phyloP scores from a whole-genome alignment of 1,140 invertebrate species.

The Ips nitidus region DNA sequence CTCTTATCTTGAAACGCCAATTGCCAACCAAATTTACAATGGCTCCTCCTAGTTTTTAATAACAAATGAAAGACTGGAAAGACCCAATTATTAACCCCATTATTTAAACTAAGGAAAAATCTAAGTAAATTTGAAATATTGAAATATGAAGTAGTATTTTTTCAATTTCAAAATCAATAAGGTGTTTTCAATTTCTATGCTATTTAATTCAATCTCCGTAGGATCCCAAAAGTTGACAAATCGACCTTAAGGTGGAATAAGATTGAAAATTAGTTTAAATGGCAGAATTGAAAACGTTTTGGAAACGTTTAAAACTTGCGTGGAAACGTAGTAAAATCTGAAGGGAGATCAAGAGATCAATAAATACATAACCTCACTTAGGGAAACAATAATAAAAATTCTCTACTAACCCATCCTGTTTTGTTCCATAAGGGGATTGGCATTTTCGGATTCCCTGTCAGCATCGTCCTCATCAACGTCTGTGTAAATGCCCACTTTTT shows the following conservation, averaged over 20 bases:
- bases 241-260: not conserved
- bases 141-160: too few relatives aligned
- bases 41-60: too few relatives aligned
- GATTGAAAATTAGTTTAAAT: not conserved
- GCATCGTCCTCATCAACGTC: conserved; percentile 33
- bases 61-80: too few relatives aligned
- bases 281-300: not conserved
- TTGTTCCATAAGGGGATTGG: conserved; percentile 34
- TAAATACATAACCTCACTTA: conserved; percentile 16
- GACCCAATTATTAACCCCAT: too few relatives aligned
- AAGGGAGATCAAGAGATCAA: conserved; percentile 1
- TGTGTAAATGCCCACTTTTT: conserved; percentile 35
- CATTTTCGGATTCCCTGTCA: conserved; percentile 25
- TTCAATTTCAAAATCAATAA: not conserved
- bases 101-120: too few relatives aligned
- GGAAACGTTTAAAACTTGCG: not conserved
- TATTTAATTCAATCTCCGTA: not conserved
- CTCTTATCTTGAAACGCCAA: too few relatives aligned
- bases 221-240: not conserved
- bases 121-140: too few relatives aligned
- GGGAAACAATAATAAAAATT: not conserved
- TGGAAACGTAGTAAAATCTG: not conserved
- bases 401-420: conserved; percentile 37
- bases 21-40: too few relatives aligned
- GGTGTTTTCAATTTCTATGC: not conserved